A percentile compares a stretch with the other conserved stretches of the same genome.
phyloP scores from a whole-genome alignment of 30 jellyfish, hydroid and myxozoan genomes.

The Nemopilema nomurai region DNA sequence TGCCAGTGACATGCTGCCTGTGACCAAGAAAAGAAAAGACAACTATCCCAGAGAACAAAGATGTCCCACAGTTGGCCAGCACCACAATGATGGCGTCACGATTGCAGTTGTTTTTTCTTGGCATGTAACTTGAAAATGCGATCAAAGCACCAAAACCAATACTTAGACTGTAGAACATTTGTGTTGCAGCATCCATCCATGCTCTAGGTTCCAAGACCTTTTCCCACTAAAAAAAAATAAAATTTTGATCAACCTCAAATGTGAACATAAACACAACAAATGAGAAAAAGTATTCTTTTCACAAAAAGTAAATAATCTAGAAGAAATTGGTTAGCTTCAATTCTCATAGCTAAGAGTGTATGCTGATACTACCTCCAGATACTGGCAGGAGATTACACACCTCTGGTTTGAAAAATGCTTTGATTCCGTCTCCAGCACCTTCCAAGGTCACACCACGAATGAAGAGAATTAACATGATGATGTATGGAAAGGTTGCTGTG shows the following conservation, averaged over 20 bases:
- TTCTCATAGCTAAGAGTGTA: too few species aligned
- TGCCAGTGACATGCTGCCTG: conserved; percentile 80
- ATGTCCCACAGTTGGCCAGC: conserved; percentile 93
- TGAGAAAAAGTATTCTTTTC: too few species aligned
- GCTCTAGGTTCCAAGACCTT: conserved; percentile 79
- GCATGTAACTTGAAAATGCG: conserved; percentile 97
- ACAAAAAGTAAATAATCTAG: too few species aligned
- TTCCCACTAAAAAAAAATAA: conserved; percentile 64
- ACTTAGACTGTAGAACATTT: conserved; percentile 93
- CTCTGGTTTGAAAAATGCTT: conserved; percentile 86
- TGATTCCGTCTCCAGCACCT: conserved; percentile 94
- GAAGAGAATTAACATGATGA: conserved; percentile 80
- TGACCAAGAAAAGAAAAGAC: conserved; percentile 94
- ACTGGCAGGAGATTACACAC: conserved; percentile 48
- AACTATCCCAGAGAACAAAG: conserved; percentile 92
- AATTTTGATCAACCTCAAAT: too few species aligned
- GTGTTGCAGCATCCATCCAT: conserved; percentile 99
- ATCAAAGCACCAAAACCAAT: conserved; percentile 97
- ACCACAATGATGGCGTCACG: conserved; percentile 89
- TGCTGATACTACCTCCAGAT: too few species aligned
- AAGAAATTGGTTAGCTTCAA: too few species aligned
- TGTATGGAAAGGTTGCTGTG: conserved; percentile 97
- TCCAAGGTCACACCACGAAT: conserved; percentile 95
- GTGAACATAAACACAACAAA: too few species aligned
- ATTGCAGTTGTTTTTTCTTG: conserved; percentile 87